Evolutionary conservation across 2,888 invertebrate genomes (phyloP).

Genomic region (Pegoplata infirma): DNA sequence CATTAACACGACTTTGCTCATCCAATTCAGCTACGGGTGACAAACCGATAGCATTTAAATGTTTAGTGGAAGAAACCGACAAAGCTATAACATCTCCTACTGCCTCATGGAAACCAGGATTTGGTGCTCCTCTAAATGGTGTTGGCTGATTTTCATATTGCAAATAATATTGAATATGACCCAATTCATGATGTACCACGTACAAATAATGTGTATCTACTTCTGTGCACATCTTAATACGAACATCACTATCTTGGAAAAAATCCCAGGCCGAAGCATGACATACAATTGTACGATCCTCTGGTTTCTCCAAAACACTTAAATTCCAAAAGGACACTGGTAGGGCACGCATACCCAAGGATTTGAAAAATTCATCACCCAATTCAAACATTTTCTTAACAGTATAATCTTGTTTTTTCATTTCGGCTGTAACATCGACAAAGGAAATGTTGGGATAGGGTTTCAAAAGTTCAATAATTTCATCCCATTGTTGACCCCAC

Average conservation of each 20-base stretch:
- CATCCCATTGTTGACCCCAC: constrained; percentile 88
- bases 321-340: constrained; percentile 88
- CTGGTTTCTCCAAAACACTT: constrained; percentile 89
- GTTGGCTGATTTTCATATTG: constrained; percentile 81
- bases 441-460: constrained; percentile 86
- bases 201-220: constrained; percentile 80
- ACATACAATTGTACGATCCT: constrained; percentile 86
- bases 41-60: constrained; percentile 84
- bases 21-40: constrained; percentile 81
- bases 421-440: constrained; percentile 84
- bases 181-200: constrained; percentile 84
- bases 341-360: constrained; percentile 88
- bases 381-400: constrained; percentile 87
- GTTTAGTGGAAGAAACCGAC: constrained; percentile 84
- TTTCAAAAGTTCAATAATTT: constrained; percentile 80
- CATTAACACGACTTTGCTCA: constrained; percentile 82
- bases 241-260: constrained; percentile 88
- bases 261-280: constrained; percentile 95
- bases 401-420: constrained; percentile 86
- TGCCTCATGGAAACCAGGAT: constrained; percentile 84
- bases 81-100: constrained; percentile 86
- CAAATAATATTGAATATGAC: constrained; percentile 84
- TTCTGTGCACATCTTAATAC: constrained; percentile 83
- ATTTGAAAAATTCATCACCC: constrained; percentile 91
- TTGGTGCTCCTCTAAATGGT: constrained; percentile 81